Base-by-base conservation (phyloP, 92 coral and sea anemone genomes). In the Parazoanthus darwini region DNA sequence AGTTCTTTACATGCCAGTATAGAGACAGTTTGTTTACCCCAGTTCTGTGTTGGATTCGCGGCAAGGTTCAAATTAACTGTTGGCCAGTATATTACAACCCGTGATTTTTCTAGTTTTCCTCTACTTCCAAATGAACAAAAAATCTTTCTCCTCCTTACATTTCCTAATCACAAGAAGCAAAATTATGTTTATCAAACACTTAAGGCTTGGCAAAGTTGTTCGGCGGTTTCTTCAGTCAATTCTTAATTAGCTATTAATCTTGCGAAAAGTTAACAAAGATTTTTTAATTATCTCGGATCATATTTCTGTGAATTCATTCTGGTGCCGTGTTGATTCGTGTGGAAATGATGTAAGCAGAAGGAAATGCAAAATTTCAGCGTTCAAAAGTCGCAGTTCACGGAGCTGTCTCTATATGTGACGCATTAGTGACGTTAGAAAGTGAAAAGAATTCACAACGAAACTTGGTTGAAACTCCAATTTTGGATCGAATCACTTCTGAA, bases 241-340 rank as follows among this genome's bases (percentile, higher is more conserved):
- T 93, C 97, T 89, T 95, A 97, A 97, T 97, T 92, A 97, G 94
- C 90, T 92, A 90, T 94, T 96, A 95, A 97, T 91, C 98, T 94
- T 70, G 96, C 82, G 94, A 92, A 95, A 93, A 95, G 94, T 95
- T 91, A 93, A 95, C 98, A 95, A 90, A 95, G 96, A 95, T 95
- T 95, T 93, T 95, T 95, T 95, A 93, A 95, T 95, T 95, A 95
- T 88, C 92, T 85, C 67, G 91, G 94, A 95, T 93, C 93, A 89
- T 91, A 91, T 93, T 93, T 90, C 92, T 86, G 91, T 82, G 90
- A 88, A 91, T 82, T 91, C 75, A 66, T 63, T 72, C 70, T 46
- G 67, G 75, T 15, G 44, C 54, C 58, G 26, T 23, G 73, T 36
- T 82, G 54, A 63, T 82, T 82, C 65, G 51, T 71, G 78, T 43